Evolutionary conservation across 2,113 vertebrate genomes (phyloP), one percentile per base, ranked within the genome.

Genomic region (Malurus alboscapulatus): DNA sequence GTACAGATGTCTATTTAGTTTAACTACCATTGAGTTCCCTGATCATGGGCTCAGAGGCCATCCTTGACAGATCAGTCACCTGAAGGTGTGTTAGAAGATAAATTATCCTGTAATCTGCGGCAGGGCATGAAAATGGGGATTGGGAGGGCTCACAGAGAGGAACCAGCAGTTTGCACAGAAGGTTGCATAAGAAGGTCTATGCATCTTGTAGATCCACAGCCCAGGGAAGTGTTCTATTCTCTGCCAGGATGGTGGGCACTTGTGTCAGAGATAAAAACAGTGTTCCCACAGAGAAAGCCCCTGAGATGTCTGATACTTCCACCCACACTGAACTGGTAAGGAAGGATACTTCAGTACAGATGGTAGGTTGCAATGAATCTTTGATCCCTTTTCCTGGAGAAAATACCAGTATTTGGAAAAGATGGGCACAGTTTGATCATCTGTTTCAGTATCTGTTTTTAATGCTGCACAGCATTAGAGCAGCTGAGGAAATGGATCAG

Each of bases 141-240:
- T 30, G 16, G 62, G 29, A 66, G 44, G 9, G 34, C 3, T 32
- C 15, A 17, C 8, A 42, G 24, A 62, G 12, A 38, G 17, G 27
- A 11, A 50, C 6, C 15, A 71, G 42, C 17, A 50, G 12, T 38
- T 65, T 65, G 22, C 20, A 38, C 7, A 78, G 42, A 50, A 68
- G 25, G 13, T 34, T n/a, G 16, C 1, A 0, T 29, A n/a, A 82
- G 15, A 78, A 62, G 42, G 11, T 8, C 15, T 6, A 1, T 42
- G 16, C 22, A 26, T 51, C 27, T 10, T 50, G 24, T 30, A 48
- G 22, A 53, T 24, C 34, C 32, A 54, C 34, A 58, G 29, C 21
- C n/a, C 29, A 53, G n/a, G 7, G 27, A 66, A 72, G 14, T 27
- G 14, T 4, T 40, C 16, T 34, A 9, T 16, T 34, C 32, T 77